Evolutionary conservation across 1,140 invertebrate species (phyloP).

Genomic region (Caenorhabditis briggsae): DNA sequence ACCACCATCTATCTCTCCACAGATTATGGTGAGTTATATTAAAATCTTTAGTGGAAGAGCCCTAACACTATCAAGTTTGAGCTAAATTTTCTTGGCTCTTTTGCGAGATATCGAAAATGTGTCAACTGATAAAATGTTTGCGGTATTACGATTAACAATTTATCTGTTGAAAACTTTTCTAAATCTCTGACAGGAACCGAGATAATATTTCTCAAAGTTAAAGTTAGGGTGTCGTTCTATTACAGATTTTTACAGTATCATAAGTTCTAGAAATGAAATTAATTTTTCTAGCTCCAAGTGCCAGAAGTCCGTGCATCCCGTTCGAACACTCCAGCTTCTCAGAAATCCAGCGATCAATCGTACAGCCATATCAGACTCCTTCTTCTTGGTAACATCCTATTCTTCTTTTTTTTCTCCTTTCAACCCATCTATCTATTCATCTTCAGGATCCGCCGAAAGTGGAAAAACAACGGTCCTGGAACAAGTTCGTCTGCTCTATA

Average conservation of each 20-base stretch:
- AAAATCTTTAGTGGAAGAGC: no score
- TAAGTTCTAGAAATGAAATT: no score
- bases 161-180: no score
- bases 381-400: constrained; percentile 5
- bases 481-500: constrained; percentile 63
- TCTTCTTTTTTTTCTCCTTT: neutral
- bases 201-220: no score
- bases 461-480: constrained; percentile 64
- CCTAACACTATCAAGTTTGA: no score
- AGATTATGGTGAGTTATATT: constrained; percentile 1
- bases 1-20: constrained; percentile 10
- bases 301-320: constrained; percentile 16
- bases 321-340: constrained; percentile 13
- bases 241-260: no score
- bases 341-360: constrained; percentile 1
- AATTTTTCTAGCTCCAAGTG: constrained; percentile 19
- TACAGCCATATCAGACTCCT: constrained; percentile 46
- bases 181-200: no score
- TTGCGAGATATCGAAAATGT: no score
- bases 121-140: no score
- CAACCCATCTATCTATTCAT: neutral
- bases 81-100: no score
- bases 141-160: no score
- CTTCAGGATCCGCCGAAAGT: constrained; percentile 63
- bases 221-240: no score